Percentiles rank a stretch among this genome's conserved stretches.
Evolutionary conservation across 2,113 vertebrate species (phyloP).

Genomic region (Ranitomeya variabilis): DNA sequence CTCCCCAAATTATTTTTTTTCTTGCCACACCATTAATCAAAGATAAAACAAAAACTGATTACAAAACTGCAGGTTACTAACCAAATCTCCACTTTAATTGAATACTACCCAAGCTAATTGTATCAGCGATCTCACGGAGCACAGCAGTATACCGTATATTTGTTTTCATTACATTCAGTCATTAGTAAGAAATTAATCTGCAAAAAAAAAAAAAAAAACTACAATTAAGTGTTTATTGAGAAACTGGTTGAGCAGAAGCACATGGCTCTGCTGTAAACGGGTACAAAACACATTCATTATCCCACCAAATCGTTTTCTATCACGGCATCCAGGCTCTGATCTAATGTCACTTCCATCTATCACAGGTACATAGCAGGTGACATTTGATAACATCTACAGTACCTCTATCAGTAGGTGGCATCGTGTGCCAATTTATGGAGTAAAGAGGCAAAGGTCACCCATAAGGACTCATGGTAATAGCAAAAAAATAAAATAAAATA

Average conservation of each 20-base stretch:
- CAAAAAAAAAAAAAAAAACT: background rate
- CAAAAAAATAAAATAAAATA: background rate
- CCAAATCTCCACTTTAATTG: background rate
- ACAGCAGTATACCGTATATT: conserved; percentile 2
- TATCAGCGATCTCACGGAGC: background rate
- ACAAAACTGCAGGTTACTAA: background rate
- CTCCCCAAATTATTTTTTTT: background rate
- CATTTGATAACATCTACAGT: no score
- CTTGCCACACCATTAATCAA: conserved; percentile 9
- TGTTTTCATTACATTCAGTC: conserved; percentile 44
- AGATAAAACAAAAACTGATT: conserved; percentile 2
- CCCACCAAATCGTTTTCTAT: background rate
- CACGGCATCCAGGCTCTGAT: background rate
- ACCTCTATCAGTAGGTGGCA: background rate
- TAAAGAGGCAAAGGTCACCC: background rate
- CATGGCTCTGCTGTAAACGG: background rate
- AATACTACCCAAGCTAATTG: conserved; percentile 31
- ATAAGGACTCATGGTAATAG: no score
- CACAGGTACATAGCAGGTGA: no score
- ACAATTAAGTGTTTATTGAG: background rate
- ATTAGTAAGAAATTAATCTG: conserved; percentile 21
- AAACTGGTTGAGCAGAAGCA: background rate
- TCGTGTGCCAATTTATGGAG: background rate
- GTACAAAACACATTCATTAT: background rate
- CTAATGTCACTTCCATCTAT: background rate